A percentile compares a stretch with the other conserved stretches of the same genome.
Evolutionary conservation across 2,888 invertebrate species (phyloP).

Genomic region (Euphydryas editha): DNA sequence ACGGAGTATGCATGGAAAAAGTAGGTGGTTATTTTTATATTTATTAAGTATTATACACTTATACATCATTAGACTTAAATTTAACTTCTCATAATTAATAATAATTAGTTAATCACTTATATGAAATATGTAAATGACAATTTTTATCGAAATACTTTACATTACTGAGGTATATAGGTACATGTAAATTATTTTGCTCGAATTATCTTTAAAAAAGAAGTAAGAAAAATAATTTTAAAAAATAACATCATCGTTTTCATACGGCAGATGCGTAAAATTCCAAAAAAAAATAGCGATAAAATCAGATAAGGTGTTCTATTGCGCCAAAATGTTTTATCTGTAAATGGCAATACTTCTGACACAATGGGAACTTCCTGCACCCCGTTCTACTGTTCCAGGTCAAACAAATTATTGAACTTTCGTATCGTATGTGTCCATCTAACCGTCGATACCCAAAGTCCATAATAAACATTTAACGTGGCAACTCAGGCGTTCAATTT

Average conservation of each 20-base stretch:
- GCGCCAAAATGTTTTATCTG: constrained; percentile 8
- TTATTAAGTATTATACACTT: no score
- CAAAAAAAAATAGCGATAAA: not conserved
- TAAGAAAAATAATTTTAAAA: not conserved
- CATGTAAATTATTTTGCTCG: no score
- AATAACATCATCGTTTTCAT: not conserved
- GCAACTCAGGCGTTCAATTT: constrained; percentile 22
- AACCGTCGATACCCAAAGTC: constrained; percentile 21
- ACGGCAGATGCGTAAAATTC: not conserved
- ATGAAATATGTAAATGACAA: no score
- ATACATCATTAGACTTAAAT: no score
- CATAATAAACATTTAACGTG: constrained; percentile 26
- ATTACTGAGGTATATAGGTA: no score
- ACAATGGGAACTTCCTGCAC: constrained; percentile 25
- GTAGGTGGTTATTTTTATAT: no score
- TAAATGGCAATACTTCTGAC: constrained; percentile 26
- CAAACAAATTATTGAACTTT: constrained; percentile 39
- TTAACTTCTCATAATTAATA: no score
- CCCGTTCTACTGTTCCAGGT: constrained; percentile 25
- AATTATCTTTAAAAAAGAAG: no score
- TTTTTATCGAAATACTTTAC: not conserved
- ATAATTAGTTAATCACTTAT: no score
- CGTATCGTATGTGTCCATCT: constrained; percentile 21
- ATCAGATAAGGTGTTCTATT: not conserved
- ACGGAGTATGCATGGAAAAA: no score